Conservation (phyloP, 2,113 vertebrate species). For the Sinocyclocheilus maitianheensis region DNA sequence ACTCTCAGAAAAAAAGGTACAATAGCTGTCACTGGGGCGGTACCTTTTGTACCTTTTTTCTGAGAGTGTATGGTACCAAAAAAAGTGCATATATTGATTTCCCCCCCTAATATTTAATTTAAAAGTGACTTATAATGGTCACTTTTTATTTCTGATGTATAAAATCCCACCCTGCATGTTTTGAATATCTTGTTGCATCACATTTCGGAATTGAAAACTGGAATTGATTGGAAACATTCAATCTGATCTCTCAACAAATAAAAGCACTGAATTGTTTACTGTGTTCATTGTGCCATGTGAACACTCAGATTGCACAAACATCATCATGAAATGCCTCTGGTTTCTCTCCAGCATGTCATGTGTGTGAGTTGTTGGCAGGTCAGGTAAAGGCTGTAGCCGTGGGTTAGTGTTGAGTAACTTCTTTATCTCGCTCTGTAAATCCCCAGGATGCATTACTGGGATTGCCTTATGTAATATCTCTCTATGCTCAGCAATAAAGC, state of each 20-base stretch:
- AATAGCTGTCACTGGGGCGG: too few species aligned
- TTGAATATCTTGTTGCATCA: too few species aligned
- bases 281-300: background rate
- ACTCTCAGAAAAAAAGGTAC: too few species aligned
- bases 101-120: too few species aligned
- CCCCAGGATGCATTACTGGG: constrained; percentile 47
- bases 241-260: background rate
- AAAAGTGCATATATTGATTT: too few species aligned
- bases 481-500: constrained; percentile 45
- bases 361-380: background rate
- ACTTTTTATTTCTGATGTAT: too few species aligned
- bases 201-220: background rate
- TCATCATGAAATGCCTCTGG: too few species aligned
- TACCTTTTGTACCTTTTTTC: too few species aligned
- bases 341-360: background rate
- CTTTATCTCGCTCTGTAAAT: constrained; percentile 48
- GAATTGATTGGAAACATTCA: background rate
- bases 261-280: background rate
- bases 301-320: too few species aligned
- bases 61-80: too few species aligned
- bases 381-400: constrained; percentile 7
- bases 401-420: constrained; percentile 44
- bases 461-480: constrained; percentile 58
- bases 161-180: too few species aligned
- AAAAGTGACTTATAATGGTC: too few species aligned